phyloP scores from a whole-genome alignment of 2,888 invertebrate genomes.

The Busseola fusca region DNA sequence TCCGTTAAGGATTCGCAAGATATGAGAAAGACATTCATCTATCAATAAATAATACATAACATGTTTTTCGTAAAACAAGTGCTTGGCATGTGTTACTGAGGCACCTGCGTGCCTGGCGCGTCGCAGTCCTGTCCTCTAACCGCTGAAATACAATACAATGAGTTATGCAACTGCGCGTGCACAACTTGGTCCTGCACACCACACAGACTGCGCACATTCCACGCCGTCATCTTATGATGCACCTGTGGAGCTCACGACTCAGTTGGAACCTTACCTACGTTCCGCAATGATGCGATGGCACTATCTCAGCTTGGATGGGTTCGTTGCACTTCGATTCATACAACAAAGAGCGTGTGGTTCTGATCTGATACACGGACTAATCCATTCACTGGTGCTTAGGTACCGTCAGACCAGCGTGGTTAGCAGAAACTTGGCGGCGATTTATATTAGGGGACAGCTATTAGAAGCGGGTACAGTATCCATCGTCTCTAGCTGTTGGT shows the following conservation, averaged over 20 bases:
- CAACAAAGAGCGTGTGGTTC: background rate
- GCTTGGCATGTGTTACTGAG: background rate
- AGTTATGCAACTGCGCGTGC: slow-evolving; percentile 45
- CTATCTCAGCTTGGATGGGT: background rate
- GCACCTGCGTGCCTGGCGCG: slow-evolving; percentile 30
- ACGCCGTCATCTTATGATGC: background rate
- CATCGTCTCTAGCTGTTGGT: background rate
- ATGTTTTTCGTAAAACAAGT: slow-evolving; percentile 1
- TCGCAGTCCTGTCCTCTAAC: slow-evolving; percentile 45
- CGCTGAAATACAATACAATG: slow-evolving; percentile 58
- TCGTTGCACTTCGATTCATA: background rate
- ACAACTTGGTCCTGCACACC: slow-evolving; percentile 21
- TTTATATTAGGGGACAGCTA: background rate
- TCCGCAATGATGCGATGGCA: background rate
- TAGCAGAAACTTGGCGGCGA: background rate
- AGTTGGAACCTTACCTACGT: too few species aligned
- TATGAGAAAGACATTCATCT: background rate
- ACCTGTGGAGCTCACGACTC: background rate
- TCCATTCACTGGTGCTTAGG: background rate
- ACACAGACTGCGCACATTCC: slow-evolving; percentile 4
- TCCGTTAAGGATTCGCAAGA: background rate
- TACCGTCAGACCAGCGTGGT: background rate
- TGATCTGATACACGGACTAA: background rate
- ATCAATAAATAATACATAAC: background rate
- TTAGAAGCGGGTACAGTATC: background rate